These are phyloP conservation scores for Camelus bactrianus DNA, from an alignment of 2,113 vertebrate species.

Conservation along the genomic window DNA sequence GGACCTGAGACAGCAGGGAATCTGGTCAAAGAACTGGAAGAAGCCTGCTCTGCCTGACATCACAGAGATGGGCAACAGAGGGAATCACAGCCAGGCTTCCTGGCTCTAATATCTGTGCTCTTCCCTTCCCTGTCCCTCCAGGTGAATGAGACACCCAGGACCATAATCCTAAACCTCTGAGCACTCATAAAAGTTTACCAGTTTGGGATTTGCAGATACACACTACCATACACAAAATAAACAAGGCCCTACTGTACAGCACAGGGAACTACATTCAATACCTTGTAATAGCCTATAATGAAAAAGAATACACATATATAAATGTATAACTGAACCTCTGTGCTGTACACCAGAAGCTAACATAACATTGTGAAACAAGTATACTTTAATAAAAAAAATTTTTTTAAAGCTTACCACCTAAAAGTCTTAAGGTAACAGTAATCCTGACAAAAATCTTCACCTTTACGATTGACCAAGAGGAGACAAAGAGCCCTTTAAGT, in stretches of 20 bases:
- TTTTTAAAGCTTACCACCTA: neutral
- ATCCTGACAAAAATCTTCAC: neutral
- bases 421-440: neutral
- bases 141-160: neutral
- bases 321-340: too few species aligned
- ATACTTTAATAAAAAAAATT: too few species aligned
- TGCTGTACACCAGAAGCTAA: too few species aligned
- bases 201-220: too few species aligned
- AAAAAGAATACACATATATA: too few species aligned
- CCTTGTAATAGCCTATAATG: too few species aligned
- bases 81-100: neutral
- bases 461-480: neutral
- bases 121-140: neutral
- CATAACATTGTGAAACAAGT: too few species aligned
- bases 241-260: too few species aligned
- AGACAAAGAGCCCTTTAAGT: neutral
- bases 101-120: rapidly evolving
- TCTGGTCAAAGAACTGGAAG: neutral
- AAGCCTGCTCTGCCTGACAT: neutral
- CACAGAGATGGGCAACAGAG: neutral
- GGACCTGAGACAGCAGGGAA: neutral
- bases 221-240: too few species aligned
- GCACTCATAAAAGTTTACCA: neutral
- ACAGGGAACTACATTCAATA: too few species aligned
- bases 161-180: neutral